These are phyloP conservation scores for Nematopogon swammerdamellus DNA, from an alignment of 2,888 invertebrate genomes.

Conservation along the genomic window DNA sequence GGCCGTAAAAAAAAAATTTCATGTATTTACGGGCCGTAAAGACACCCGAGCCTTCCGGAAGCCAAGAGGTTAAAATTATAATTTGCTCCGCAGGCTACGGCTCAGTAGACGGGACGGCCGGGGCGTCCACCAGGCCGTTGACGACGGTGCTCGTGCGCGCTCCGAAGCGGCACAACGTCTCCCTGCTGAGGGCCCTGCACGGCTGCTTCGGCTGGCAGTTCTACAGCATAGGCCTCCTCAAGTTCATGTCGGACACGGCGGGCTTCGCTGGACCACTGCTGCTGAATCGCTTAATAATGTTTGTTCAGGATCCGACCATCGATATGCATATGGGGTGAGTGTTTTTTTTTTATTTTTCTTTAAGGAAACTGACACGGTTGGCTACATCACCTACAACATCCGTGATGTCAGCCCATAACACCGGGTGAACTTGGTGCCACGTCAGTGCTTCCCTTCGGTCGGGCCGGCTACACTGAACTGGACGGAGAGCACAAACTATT, in stretches of 20 bases:
- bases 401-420: too few relatives aligned
- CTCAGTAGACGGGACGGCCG: conserved; percentile 27
- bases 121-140: conserved; percentile 35
- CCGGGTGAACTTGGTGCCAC: too few relatives aligned
- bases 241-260: conserved; percentile 76
- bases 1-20: too few relatives aligned
- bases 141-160: conserved; percentile 32
- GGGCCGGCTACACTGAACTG: too few relatives aligned
- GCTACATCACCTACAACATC: too few relatives aligned
- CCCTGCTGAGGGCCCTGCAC: conserved; percentile 68
- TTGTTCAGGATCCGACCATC: conserved; percentile 69
- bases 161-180: conserved; percentile 38
- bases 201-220: conserved; percentile 77
- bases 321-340: conserved; percentile 64
- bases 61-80: too few relatives aligned
- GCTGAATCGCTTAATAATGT: conserved; percentile 76
- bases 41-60: too few relatives aligned
- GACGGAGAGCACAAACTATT: too few relatives aligned
- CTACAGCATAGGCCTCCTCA: conserved; percentile 79
- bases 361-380: too few relatives aligned
- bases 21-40: too few relatives aligned
- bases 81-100: conserved; percentile 38
- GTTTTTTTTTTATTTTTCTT: too few relatives aligned
- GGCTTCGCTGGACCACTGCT: conserved; percentile 89
- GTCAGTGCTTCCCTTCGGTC: too few relatives aligned